Base-by-base conservation (phyloP, 2,797 vertebrate species). In the Hydrocynus forskahlii region DNA sequence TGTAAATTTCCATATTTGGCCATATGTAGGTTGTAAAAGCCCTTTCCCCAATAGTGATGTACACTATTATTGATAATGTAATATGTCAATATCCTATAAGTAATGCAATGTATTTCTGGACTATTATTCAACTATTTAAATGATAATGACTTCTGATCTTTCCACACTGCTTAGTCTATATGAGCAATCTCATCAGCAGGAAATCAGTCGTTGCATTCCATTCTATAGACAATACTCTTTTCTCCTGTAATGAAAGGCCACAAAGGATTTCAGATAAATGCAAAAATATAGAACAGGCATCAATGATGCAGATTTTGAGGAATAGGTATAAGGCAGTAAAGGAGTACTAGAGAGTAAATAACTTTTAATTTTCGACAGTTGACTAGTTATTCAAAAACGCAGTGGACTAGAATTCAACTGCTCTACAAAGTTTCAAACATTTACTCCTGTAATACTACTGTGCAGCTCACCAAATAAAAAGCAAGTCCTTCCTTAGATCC, bases 141-240 rank as follows among this genome's bases (percentile, higher is more conserved):
- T 7, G 9, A 59, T 9, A 8, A 59, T 21, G 21, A 21, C 21
- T 23, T 60, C 7, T 59, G 8, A 21, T 21, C 6, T 57, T 57
- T n/a, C 54, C 6, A 1, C n/a, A 21, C 1, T 23, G n/a, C 10
- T 1, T 23, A 9, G 8, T 23, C 21, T 23, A 21, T 3, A 60
- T 23, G 23, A 21, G 8, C 57, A 59, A 23, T 60, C n/a, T 2
- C 21, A 23, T 60, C 57, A 60, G 0, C 57, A 12, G 7, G 8
- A 19, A 52, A 52, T 52, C 13, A 52, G 4, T 29, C 2, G 5
- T 35, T 16, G 25, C 13, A 63, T 29, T 35, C 12, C 13, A 25
- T 66, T 69, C 19, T 50, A 67, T 17, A 72, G 45, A 72, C 59
- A 40, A n/a, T 57, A 54, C 60, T 40, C 16, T 63, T 63, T 63